Conservation (phyloP, 2,797 vertebrate genomes). For the Semaprochilodus insignis region DNA sequence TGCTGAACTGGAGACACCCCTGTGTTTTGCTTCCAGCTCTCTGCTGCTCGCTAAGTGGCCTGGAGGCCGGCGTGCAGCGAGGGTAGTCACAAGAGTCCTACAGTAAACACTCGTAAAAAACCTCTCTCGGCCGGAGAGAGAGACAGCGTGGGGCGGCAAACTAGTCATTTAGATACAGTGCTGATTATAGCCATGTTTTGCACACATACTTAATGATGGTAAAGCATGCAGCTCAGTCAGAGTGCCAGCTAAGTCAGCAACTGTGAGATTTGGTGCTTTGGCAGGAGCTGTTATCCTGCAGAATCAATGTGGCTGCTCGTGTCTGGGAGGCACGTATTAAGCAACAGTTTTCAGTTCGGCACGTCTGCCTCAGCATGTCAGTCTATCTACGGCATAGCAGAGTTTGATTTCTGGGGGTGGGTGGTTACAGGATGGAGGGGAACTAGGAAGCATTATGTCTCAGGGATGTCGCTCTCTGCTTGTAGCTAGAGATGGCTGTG, state of each 20-base stretch:
- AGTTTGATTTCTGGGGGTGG: too few species aligned
- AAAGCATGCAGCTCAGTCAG: not conserved
- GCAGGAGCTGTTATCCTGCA: constrained; percentile 42
- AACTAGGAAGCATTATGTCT: too few species aligned
- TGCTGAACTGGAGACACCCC: constrained; percentile 53
- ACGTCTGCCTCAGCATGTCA: constrained; percentile 33
- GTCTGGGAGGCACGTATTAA: constrained; percentile 47
- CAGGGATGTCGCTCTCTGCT: too few species aligned
- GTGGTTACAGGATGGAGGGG: too few species aligned
- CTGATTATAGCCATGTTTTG: constrained; percentile 55
- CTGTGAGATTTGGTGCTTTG: constrained; percentile 12
- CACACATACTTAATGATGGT: constrained; percentile 47
- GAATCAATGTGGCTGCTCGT: constrained; percentile 49
- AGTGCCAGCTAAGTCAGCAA: constrained; percentile 50
- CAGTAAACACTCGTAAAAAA: constrained; percentile 47
- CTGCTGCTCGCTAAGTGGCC: constrained; percentile 30
- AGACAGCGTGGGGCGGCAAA: constrained; percentile 6
- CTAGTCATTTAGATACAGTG: constrained; percentile 30
- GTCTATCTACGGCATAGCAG: not conserved
- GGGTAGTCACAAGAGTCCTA: constrained; percentile 23
- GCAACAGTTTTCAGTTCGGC: constrained; percentile 50
- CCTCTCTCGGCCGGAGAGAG: not conserved
- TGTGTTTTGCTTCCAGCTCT: constrained; percentile 55
- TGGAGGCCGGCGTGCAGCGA: constrained; percentile 30
- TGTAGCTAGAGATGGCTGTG: too few species aligned